phyloP scores from a whole-genome alignment of 2,113 vertebrate genomes.

The Willisornis vidua region DNA sequence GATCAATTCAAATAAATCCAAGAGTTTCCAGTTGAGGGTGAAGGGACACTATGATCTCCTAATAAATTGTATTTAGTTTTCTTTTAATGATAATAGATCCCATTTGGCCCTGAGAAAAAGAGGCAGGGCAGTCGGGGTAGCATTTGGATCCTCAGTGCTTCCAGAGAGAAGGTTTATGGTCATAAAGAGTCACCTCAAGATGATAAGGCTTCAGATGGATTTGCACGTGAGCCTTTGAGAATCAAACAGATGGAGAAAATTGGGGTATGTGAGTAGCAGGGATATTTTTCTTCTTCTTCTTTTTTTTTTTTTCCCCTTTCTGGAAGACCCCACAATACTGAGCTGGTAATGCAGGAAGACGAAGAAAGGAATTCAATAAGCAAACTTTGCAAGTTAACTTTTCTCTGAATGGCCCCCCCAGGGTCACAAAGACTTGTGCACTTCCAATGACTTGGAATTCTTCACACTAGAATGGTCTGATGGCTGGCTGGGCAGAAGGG shows the following conservation, averaged over 20 bases:
- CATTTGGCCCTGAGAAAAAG: neutral
- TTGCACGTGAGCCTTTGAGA: neutral
- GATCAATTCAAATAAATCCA: neutral
- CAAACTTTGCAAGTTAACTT: neutral
- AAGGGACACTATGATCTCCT: neutral
- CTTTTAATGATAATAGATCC: neutral
- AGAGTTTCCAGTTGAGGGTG: neutral
- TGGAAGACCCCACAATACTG: neutral
- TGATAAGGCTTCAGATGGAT: neutral
- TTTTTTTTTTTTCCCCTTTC: neutral
- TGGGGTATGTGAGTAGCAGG: neutral
- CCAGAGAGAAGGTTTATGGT: neutral
- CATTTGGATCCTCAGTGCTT: neutral
- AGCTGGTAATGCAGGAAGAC: neutral
- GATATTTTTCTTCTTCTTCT: neutral
- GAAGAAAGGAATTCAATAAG: neutral
- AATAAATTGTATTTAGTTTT: neutral
- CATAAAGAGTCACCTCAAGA: neutral
- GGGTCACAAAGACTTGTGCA: neutral
- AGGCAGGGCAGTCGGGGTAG: neutral
- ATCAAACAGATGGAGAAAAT: neutral
- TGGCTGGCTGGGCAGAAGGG: neutral
- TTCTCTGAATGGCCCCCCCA: neutral
- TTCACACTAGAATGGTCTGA: neutral
- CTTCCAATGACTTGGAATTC: neutral